Conservation (phyloP, 1,140 invertebrate genomes). For the Diabrotica virgifera region DNA sequence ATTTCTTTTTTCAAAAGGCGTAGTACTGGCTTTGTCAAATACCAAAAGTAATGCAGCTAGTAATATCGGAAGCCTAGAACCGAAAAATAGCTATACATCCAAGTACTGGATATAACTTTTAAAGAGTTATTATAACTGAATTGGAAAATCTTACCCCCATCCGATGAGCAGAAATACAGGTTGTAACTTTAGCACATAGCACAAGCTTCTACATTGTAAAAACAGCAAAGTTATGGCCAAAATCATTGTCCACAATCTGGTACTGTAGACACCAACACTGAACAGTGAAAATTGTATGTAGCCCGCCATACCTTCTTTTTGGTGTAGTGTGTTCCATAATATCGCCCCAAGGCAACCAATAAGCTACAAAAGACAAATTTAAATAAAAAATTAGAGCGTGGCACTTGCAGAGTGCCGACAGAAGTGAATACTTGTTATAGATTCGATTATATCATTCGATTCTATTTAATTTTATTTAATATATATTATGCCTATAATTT, state of each 20-base stretch:
- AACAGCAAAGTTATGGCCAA: slow-evolving; percentile 78
- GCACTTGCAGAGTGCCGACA: too few relatives aligned
- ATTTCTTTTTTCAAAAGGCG: slow-evolving; percentile 59
- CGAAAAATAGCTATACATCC: too few relatives aligned
- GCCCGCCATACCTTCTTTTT: slow-evolving; percentile 53
- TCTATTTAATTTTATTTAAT: too few relatives aligned
- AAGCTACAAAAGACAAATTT: slow-evolving; percentile 46
- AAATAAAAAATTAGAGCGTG: too few relatives aligned
- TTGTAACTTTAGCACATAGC: slow-evolving; percentile 72
- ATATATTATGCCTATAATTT: too few relatives aligned
- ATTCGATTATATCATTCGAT: too few relatives aligned
- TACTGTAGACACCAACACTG: slow-evolving; percentile 70
- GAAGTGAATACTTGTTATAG: too few relatives aligned
- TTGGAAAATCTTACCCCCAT: slow-evolving; percentile 64
- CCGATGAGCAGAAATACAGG: slow-evolving; percentile 68
- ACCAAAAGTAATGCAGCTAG: slow-evolving; percentile 48
- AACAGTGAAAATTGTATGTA: slow-evolving; percentile 73
- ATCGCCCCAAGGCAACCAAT: slow-evolving; percentile 66
- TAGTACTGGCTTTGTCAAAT: slow-evolving; percentile 50
- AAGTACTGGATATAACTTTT: too few relatives aligned
- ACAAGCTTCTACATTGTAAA: slow-evolving; percentile 75
- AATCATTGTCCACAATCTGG: slow-evolving; percentile 78
- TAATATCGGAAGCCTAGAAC: slow-evolving; percentile 54
- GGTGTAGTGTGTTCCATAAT: slow-evolving; percentile 59
- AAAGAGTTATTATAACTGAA: too few relatives aligned